Evolutionary conservation across 2,888 invertebrate species (phyloP), one percentile per base, ranked within the genome.

Genomic region (Neuroscelio doddi): DNA sequence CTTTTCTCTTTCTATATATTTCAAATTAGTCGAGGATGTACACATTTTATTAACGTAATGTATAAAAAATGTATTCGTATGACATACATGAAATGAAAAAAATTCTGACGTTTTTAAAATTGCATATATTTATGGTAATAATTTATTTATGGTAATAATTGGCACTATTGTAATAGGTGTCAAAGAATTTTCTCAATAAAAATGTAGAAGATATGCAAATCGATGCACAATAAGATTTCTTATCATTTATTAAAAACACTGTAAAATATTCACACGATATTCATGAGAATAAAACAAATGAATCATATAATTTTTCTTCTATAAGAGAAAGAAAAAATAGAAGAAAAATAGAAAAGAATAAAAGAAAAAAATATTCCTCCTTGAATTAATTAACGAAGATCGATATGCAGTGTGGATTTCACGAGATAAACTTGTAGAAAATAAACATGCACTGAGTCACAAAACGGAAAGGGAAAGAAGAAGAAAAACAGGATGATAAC

Each of bases 301-400:
- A 1, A 39, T 3, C 36, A 15, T 36, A 7, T 7, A 12, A 14
- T 61, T 68, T 57, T 42, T 38, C 64, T 58, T 30, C 53, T 34
- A 29, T 30, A 41, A 41, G 12, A 12, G 36, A 15, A 41, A 52
- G 34, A n/a, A 44, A 24, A 8, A 17, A 17, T 8, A 32, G 24
- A 44, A 47, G 67, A n/a, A n/a, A n/a, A n/a, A n/a, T n/a, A n/a
- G n/a, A n/a, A n/a, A n/a, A n/a, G n/a, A n/a, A n/a, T n/a, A n/a
- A n/a, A n/a, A n/a, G n/a, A n/a, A n/a, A n/a, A n/a, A n/a, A n/a
- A n/a, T n/a, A n/a, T n/a, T n/a, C n/a, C n/a, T 51, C 71, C 68
- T 70, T 61, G 73, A 52, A 67, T 73, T 72, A 76, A 74, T 75
- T 74, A 74, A 74, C 64, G 69, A 70, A 71, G 71, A 74, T 75